Conservation (phyloP, 2,797 vertebrate genomes). For the Agapornis canus region DNA sequence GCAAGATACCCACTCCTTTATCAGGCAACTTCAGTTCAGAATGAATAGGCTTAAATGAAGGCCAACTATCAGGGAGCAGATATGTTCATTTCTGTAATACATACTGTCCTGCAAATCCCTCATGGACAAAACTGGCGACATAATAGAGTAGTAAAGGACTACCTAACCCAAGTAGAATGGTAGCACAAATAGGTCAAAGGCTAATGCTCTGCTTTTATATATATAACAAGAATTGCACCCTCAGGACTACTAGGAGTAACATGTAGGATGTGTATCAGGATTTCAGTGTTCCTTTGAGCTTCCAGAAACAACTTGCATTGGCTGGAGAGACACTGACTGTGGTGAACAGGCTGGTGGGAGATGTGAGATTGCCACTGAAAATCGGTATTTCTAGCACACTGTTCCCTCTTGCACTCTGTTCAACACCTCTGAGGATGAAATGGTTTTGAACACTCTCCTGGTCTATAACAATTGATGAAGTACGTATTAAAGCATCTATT, state of each 20-base stretch:
- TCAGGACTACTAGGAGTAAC: neutral
- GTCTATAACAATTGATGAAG: neutral
- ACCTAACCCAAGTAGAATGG: neutral
- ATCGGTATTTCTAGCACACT: neutral
- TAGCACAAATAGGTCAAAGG: neutral
- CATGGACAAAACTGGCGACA: rapidly evolving
- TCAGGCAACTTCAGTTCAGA: neutral
- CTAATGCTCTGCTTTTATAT: neutral
- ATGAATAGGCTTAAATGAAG: neutral
- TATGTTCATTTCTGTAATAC: neutral
- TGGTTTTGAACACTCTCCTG: neutral
- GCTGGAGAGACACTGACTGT: neutral
- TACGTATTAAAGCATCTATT: neutral
- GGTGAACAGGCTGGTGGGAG: neutral
- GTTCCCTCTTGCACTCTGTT: neutral
- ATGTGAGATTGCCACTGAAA: neutral
- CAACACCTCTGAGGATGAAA: neutral
- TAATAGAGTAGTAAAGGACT: neutral
- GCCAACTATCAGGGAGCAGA: neutral
- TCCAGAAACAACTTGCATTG: neutral
- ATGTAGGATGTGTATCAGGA: neutral
- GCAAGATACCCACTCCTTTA: neutral
- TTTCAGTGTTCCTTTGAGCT: neutral
- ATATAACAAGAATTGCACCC: neutral
- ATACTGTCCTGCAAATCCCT: neutral